phyloP scores from a whole-genome alignment of 2,113 vertebrate genomes.

The Cranoglanis bouderius region DNA sequence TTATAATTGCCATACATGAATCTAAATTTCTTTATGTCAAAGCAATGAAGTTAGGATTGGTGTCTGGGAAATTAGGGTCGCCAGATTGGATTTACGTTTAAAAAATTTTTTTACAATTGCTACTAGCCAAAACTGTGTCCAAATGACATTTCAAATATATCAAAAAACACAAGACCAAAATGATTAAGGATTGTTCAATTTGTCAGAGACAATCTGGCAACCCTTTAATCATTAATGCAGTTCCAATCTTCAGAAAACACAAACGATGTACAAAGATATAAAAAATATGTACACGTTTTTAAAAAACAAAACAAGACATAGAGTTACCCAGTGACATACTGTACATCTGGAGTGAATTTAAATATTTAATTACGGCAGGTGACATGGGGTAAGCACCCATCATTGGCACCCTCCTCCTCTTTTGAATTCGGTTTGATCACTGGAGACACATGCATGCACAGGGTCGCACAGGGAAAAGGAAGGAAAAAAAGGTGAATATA shows the following conservation, averaged over 20 bases:
- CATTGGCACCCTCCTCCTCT: not conserved
- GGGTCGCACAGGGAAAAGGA: not conserved
- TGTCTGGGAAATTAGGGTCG: not conserved
- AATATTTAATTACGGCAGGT: not conserved
- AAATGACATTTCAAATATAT: not conserved
- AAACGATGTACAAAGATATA: not conserved
- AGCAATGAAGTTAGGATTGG: not conserved
- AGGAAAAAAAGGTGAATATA: not conserved
- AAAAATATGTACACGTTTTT: not conserved
- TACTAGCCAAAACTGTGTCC: not conserved
- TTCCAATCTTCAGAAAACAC: not conserved
- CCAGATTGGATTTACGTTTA: not conserved
- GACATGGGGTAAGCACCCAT: not conserved
- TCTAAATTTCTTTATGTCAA: not conserved
- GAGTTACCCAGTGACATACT: not conserved
- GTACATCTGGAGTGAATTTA: not conserved
- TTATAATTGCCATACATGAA: not conserved
- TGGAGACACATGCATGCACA: not conserved
- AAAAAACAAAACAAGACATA: not conserved
- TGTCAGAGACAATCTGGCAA: not conserved
- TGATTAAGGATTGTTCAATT: not conserved
- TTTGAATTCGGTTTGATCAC: not conserved
- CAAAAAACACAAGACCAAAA: not conserved
- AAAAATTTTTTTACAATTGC: not conserved
- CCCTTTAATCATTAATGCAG: not conserved